A percentile compares a stretch with the other conserved stretches of the same genome.
phyloP scores from a whole-genome alignment of 2,888 invertebrate species.

The Notodonta dromedarius region DNA sequence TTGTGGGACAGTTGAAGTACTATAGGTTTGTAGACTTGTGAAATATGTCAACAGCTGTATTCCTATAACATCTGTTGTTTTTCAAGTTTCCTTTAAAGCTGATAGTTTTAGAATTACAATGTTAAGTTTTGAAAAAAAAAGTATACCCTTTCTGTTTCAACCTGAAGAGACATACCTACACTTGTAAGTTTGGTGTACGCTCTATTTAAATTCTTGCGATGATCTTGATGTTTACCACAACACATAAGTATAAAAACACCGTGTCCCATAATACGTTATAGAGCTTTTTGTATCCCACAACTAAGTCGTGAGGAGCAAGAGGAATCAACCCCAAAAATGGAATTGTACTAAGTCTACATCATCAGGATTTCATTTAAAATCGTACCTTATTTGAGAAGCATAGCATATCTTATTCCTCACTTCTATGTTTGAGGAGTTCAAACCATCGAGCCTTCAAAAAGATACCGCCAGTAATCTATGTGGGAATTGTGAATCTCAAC shows the following conservation, averaged over 20 bases:
- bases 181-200: no score
- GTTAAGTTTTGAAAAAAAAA: no score
- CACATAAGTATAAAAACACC: neutral
- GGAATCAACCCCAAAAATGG: constrained; percentile 27
- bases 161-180: no score
- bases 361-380: constrained; percentile 8
- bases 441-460: constrained; percentile 42
- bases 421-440: neutral
- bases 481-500: constrained; percentile 54
- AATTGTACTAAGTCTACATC: neutral
- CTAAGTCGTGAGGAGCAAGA: constrained; percentile 33
- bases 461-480: constrained; percentile 60
- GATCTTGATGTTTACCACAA: neutral
- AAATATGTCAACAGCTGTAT: no score
- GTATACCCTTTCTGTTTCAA: no score
- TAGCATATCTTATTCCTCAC: constrained; percentile 1
- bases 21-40: no score
- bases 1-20: no score
- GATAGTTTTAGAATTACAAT: no score
- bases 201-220: no score
- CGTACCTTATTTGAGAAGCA: constrained; percentile 7
- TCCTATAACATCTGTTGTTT: no score
- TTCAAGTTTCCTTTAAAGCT: no score
- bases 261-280: neutral
- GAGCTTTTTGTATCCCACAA: neutral